phyloP scores from a whole-genome alignment of 2,113 vertebrate species.

The Semnornis frantzii region DNA sequence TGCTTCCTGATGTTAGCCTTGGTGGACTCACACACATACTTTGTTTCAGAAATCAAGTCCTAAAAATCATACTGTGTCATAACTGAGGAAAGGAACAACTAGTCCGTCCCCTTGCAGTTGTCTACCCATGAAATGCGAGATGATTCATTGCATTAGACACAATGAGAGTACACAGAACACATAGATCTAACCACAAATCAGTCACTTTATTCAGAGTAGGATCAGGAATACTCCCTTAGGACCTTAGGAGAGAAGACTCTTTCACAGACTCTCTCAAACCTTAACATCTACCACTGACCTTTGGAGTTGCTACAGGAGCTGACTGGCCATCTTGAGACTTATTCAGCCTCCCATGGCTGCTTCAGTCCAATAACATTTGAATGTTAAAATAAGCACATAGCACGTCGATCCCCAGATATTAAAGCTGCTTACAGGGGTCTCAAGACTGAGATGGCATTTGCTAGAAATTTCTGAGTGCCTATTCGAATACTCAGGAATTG shows the following conservation, averaged over 20 bases:
- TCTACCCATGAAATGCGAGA: neutral
- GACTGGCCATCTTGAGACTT: rapidly evolving
- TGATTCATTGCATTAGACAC: neutral
- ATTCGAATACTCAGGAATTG: neutral
- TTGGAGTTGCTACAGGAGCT: neutral
- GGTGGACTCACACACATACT: rapidly evolving
- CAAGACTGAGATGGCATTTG: neutral
- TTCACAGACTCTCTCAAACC: neutral
- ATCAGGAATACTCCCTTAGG: neutral
- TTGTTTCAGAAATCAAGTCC: neutral
- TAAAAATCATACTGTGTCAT: neutral
- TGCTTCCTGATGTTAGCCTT: neutral
- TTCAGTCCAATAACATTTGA: neutral
- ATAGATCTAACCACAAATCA: neutral
- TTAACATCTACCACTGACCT: neutral
- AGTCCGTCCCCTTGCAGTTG: neutral
- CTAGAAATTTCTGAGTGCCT: neutral
- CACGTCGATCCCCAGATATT: neutral
- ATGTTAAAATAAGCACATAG: neutral
- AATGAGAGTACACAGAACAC: neutral
- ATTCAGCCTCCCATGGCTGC: rapidly evolving
- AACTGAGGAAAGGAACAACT: neutral
- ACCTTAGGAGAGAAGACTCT: neutral
- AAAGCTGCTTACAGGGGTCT: neutral
- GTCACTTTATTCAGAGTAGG: rapidly evolving